Evolutionary conservation across 2,888 invertebrate species (phyloP).

Genomic region (Sympetrum striolatum): DNA sequence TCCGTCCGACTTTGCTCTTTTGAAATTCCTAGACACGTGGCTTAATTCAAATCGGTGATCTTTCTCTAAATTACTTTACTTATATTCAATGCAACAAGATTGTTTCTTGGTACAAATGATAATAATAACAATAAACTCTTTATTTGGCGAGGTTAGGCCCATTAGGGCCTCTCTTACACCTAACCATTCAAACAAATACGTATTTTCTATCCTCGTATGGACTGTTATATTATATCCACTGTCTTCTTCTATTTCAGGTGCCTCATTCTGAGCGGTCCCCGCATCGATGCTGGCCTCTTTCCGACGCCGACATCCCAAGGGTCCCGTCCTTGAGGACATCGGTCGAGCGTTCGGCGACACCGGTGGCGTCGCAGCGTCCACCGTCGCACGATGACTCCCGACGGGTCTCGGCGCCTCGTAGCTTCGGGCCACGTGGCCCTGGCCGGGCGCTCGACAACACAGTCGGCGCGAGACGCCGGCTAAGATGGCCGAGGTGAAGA

Average conservation of each 20-base stretch:
- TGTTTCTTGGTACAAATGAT: no score
- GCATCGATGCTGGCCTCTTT: slow-evolving; percentile 17
- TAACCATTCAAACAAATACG: no score
- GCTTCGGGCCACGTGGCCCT: slow-evolving; percentile 32
- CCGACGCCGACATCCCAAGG: neutral
- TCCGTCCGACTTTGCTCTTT: no score
- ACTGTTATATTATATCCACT: neutral
- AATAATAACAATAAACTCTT: no score
- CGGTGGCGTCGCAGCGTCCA: slow-evolving; percentile 29
- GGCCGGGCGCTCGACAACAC: neutral
- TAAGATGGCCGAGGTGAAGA: neutral
- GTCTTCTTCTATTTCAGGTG: neutral
- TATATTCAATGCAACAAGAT: no score
- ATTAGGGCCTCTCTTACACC: no score
- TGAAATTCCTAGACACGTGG: no score
- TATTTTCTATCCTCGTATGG: no score
- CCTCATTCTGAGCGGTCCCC: neutral
- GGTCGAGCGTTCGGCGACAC: slow-evolving; percentile 2
- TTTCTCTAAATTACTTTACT: no score
- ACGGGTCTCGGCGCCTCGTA: slow-evolving; percentile 20
- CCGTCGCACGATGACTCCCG: slow-evolving; percentile 36
- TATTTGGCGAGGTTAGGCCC: no score
- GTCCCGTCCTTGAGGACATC: neutral
- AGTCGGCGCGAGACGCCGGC: slow-evolving; percentile 41
- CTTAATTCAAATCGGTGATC: no score